phyloP scores from a whole-genome alignment of 2,113 vertebrate species.

The Seriola aureovittata region DNA sequence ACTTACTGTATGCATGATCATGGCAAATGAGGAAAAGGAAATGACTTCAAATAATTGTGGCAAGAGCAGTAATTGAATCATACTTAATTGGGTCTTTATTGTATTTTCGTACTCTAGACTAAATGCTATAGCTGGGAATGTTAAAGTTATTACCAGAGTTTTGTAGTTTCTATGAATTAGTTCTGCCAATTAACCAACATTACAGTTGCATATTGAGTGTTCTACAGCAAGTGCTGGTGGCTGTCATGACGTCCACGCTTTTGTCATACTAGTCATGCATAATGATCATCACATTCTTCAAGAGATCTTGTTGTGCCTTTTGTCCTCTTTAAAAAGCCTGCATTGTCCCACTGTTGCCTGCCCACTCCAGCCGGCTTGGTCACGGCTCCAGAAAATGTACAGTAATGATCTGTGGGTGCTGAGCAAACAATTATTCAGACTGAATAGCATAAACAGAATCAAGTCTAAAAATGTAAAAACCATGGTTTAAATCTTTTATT shows the following conservation, averaged over 20 bases:
- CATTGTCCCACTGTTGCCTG: constrained; percentile 28
- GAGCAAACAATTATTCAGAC: neutral
- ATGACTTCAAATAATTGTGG: too few relatives aligned
- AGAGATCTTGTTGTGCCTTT: constrained; percentile 2
- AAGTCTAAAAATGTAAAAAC: neutral
- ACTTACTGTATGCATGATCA: too few relatives aligned
- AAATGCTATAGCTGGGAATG: neutral
- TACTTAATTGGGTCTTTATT: neutral
- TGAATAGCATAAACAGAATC: neutral
- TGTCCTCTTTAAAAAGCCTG: constrained; percentile 17
- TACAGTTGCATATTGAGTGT: neutral
- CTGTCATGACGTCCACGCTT: neutral
- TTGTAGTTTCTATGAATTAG: neutral
- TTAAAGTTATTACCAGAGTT: too few relatives aligned
- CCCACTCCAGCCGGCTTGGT: neutral
- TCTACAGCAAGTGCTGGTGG: neutral
- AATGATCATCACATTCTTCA: constrained; percentile 21
- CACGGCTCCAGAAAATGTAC: constrained; percentile 25
- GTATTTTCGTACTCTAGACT: neutral
- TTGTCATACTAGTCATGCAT: neutral
- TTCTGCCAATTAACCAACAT: neutral
- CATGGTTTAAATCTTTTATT: constrained; percentile 75
- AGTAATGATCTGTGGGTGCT: neutral
- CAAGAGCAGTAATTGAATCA: neutral
- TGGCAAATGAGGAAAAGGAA: too few relatives aligned